Conservation (phyloP, 2,888 invertebrate species). For the Synanthedon myopaeformis region DNA sequence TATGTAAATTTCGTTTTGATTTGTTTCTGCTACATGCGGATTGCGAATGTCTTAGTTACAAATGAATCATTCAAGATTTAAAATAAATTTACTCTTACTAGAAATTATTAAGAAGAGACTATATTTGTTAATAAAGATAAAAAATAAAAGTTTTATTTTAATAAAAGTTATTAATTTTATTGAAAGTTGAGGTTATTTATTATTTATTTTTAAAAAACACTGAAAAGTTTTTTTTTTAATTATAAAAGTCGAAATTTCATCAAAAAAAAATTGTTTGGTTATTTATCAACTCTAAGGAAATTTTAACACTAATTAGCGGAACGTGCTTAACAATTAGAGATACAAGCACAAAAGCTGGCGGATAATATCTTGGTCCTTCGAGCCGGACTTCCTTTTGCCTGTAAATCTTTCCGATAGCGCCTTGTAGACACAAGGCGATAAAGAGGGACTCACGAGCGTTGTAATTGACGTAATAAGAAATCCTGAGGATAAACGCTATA, state of each 20-base stretch:
- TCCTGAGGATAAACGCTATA: constrained; percentile 20
- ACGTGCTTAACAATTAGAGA: constrained; percentile 22
- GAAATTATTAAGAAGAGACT: no score
- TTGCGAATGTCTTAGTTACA: constrained; percentile 9
- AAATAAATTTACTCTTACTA: no score
- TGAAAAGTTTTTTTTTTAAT: no score
- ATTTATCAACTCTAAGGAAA: no score
- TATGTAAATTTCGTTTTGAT: constrained; percentile 33
- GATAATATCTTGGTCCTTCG: constrained; percentile 25
- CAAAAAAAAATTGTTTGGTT: constrained; percentile 15
- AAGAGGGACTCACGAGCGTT: constrained; percentile 39
- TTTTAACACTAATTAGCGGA: no score
- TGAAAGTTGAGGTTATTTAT: no score
- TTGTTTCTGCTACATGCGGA: constrained; percentile 15
- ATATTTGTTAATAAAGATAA: no score
- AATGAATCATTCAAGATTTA: background rate
- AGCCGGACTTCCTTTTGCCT: constrained; percentile 32
- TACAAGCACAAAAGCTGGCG: constrained; percentile 22
- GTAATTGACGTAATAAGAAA: constrained; percentile 61
- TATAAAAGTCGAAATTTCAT: no score
- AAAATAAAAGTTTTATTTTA: no score
- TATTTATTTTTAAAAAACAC: no score
- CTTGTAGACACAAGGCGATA: constrained; percentile 39
- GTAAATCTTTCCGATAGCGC: constrained; percentile 56
- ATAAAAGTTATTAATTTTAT: no score